phyloP scores from a whole-genome alignment of 92 coral and sea anemone genomes.

The Metridium senile region DNA sequence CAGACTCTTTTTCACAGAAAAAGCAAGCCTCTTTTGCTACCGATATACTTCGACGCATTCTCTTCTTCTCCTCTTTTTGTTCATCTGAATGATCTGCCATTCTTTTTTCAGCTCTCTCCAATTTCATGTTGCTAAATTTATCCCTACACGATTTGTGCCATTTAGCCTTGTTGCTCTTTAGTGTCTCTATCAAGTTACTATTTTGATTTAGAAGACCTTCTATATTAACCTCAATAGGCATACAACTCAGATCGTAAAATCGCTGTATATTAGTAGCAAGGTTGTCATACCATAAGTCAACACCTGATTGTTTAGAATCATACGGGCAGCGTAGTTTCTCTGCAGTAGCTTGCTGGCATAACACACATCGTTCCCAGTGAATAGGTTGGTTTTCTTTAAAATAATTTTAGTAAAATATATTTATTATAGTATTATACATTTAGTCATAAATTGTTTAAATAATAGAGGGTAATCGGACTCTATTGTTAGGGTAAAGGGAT shows the following conservation, averaged over 20 bases:
- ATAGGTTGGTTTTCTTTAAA: no score
- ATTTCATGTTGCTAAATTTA: constrained; percentile 55
- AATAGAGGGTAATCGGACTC: no score
- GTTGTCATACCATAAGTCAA: constrained; percentile 41
- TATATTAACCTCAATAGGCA: constrained; percentile 40
- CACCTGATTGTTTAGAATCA: no score
- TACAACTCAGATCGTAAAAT: constrained; percentile 34
- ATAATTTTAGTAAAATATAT: no score
- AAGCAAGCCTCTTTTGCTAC: constrained; percentile 39
- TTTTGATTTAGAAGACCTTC: constrained; percentile 42
- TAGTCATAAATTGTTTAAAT: no score
- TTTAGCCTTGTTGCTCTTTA: constrained; percentile 37
- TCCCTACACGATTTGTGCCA: constrained; percentile 58
- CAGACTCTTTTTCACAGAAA: constrained; percentile 41
- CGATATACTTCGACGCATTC: constrained; percentile 23
- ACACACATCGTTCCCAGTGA: no score
- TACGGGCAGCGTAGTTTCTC: no score
- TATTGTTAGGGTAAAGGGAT: no score
- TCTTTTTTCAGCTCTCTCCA: constrained; percentile 50
- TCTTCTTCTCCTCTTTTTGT: no score
- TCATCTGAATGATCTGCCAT: no score
- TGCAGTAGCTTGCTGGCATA: no score
- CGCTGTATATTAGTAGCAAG: constrained; percentile 34
- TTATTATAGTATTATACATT: no score
- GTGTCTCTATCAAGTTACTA: constrained; percentile 32